Evolutionary conservation across 2,888 invertebrate species (phyloP).

Genomic region (Drosophila paramelanica): DNA sequence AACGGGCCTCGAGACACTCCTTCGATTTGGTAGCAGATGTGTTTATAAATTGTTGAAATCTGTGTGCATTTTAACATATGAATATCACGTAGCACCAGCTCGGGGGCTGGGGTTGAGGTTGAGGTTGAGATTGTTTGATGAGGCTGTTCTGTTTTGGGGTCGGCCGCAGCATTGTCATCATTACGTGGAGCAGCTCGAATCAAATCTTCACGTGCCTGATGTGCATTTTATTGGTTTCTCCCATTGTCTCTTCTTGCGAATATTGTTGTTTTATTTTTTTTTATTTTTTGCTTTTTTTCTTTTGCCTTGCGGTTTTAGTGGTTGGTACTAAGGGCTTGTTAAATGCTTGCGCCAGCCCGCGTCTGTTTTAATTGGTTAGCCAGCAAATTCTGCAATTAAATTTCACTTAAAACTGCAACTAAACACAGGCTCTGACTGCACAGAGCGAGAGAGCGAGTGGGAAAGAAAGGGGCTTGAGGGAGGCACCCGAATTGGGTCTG

Average conservation of each 20-base stretch:
- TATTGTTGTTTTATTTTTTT: background rate
- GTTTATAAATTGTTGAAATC: conserved; percentile 78
- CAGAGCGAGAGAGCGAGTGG: background rate
- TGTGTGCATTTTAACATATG: conserved; percentile 76
- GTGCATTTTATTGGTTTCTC: conserved; percentile 36
- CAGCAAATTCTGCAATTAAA: conserved; percentile 72
- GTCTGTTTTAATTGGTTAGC: conserved; percentile 55
- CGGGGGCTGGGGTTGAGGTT: background rate
- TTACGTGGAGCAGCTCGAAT: conserved; percentile 30
- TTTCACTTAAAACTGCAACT: conserved; percentile 75
- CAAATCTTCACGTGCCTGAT: conserved; percentile 33
- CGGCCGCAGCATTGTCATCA: conserved; percentile 56
- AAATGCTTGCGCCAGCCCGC: conserved; percentile 21
- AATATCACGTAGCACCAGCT: conserved; percentile 62
- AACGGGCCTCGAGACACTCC: conserved; percentile 60
- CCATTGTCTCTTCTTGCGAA: background rate
- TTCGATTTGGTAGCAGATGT: conserved; percentile 77
- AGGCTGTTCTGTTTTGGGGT: conserved; percentile 24
- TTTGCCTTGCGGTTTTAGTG: conserved; percentile 28
- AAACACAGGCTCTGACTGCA: conserved; percentile 31
- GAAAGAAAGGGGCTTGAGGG: background rate
- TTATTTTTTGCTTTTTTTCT: background rate
- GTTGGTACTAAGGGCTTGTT: conserved; percentile 40
- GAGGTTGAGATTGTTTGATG: background rate
- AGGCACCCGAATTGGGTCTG: conserved; percentile 33